A percentile compares a stretch with the other conserved stretches of the same genome.
Conservation (phyloP, 2,888 invertebrate species). For the Drosophila kokeensis region DNA sequence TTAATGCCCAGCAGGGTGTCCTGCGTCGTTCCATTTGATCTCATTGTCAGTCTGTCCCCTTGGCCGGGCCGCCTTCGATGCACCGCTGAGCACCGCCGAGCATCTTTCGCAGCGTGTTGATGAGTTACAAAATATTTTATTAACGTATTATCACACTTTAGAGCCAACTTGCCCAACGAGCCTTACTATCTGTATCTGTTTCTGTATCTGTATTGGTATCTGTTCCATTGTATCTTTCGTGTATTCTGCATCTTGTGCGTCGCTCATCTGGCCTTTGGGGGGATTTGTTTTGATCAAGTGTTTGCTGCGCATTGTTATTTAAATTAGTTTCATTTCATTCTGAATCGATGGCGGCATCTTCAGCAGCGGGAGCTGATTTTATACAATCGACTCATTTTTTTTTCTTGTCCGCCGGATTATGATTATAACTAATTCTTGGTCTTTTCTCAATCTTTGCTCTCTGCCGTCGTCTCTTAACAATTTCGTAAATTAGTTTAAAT, state of each 20-base stretch:
- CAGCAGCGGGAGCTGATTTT: constrained; percentile 29
- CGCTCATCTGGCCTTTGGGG: constrained; percentile 49
- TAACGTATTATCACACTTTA: constrained; percentile 83
- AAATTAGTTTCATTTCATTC: constrained; percentile 79
- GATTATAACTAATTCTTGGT: constrained; percentile 70
- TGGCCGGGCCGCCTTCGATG: constrained; percentile 36
- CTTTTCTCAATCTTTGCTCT: constrained; percentile 37
- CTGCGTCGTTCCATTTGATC: constrained; percentile 82
- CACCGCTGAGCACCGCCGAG: constrained; percentile 38
- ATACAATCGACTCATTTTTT: constrained; percentile 39
- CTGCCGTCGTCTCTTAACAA: constrained; percentile 48
- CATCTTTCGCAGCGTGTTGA: constrained; percentile 58
- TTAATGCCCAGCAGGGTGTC: constrained; percentile 84
- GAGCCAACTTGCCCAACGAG: constrained; percentile 36
- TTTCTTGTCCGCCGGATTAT: constrained; percentile 66
- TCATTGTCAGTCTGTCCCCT: constrained; percentile 64
- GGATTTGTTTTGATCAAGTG: constrained; percentile 82
- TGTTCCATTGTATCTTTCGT: not conserved
- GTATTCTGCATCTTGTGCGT: constrained; percentile 38
- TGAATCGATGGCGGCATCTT: constrained; percentile 29
- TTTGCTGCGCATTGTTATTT: constrained; percentile 77
- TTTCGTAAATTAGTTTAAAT: constrained; percentile 79
- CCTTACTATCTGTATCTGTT: constrained; percentile 24
- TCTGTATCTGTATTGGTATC: constrained; percentile 20
- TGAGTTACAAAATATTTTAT: constrained; percentile 83